phyloP scores from a whole-genome alignment of 2,113 vertebrate species.

The Bothrops jararaca region DNA sequence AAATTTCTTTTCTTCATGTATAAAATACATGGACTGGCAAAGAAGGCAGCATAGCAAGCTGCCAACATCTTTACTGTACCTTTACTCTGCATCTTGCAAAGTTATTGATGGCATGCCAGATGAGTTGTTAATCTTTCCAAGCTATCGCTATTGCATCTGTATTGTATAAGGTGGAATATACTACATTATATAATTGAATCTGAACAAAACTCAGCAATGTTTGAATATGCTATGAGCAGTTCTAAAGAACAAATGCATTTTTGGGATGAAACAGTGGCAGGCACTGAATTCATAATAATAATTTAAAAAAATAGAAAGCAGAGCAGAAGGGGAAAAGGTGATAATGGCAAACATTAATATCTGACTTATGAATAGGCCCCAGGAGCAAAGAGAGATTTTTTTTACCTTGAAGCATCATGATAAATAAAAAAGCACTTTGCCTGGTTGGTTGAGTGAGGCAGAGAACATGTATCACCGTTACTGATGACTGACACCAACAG shows the following conservation, averaged over 20 bases:
- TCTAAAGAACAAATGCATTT: conserved; percentile 14
- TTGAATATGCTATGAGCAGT: conserved; percentile 5
- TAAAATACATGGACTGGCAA: not conserved
- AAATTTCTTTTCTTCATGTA: not conserved
- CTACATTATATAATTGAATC: conserved; percentile 19
- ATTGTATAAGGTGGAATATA: not conserved
- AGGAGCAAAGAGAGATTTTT: conserved; percentile 6
- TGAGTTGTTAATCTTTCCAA: not conserved
- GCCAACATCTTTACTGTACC: not conserved
- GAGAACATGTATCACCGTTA: not conserved
- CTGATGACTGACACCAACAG: conserved; percentile 15
- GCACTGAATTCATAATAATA: not conserved
- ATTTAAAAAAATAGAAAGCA: fast-evolving
- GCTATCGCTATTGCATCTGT: not conserved
- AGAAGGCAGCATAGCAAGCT: not conserved
- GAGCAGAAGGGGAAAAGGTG: not conserved
- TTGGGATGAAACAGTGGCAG: not conserved
- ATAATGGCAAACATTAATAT: not conserved
- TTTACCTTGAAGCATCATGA: conserved; percentile 11
- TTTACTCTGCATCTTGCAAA: not conserved
- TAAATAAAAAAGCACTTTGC: conserved; percentile 24
- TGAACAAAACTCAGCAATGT: conserved; percentile 29
- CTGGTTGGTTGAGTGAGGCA: not conserved
- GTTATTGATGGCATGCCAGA: not conserved
- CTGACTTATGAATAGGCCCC: conserved; percentile 5